Base-by-base conservation (phyloP, 2,888 invertebrate genomes). In the Callyntrura sp. region DNA sequence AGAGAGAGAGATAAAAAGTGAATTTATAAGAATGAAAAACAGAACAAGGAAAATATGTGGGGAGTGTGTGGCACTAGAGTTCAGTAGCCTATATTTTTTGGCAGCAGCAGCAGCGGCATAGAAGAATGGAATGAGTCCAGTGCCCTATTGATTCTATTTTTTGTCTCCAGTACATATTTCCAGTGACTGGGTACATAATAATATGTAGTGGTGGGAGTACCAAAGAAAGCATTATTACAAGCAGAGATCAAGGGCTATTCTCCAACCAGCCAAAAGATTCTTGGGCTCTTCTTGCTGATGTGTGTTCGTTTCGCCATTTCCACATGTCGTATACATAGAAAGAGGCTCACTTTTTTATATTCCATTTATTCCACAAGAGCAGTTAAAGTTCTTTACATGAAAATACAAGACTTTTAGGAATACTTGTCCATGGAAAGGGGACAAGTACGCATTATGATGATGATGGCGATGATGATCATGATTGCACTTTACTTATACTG, bases 111-210 rank as follows among this genome's bases (percentile, higher is more conserved):
- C 14, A 28, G 51, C 76, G 76, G 62, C 57, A 78, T 28, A 78
- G 76, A 35, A 79, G 70, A 83, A 85, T 70, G 79, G 87, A 90
- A 91, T 91, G 91, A 89, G 91, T 91, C 89, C 91, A 91, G 86
- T 91, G 91, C 91, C 91, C 91, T 91, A 91, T 91, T 91, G 91
- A 91, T 91, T 91, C 90, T 78, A 60, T 60, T 90, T 91, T 91
- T 90, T 90, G 85, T 62, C 62, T 73, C 82, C 83, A 20, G 70
- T 45, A 25, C 62, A 23, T 79, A 35, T 83, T 48, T 68, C 83
- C 28, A 70, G 45, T 43, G 70, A 70, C 35, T 70, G 70, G 70
- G 70, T 70, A 45, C 43, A 45, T 70, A 65, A 43, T 70, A 82
- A 48, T 45, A 62, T 62, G 35, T 48, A 65, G 48, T 35, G 35